Conservation (phyloP, 2,113 vertebrate genomes). For the Lepus americanus region DNA sequence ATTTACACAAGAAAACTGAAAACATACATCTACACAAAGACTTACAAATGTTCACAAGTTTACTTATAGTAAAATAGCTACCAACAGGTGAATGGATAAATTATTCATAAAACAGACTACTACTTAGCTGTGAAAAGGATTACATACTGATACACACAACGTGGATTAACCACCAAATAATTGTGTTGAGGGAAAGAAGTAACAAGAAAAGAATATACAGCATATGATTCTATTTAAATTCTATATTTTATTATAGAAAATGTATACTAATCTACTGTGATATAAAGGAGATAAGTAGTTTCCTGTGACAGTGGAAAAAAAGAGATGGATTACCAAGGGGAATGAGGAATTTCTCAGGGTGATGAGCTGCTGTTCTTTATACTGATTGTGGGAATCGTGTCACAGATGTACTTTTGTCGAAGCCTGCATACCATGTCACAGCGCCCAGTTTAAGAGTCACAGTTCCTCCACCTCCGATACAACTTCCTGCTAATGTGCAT, state of each 20-base stretch:
- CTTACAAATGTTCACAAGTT: neutral
- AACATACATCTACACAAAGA: neutral
- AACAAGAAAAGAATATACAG: neutral
- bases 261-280: neutral
- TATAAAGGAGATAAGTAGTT: neutral
- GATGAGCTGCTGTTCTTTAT: neutral
- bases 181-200: neutral
- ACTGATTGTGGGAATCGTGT: neutral
- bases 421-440: too few relatives aligned
- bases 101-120: neutral
- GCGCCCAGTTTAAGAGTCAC: too few relatives aligned
- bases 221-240: neutral
- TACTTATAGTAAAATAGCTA: neutral
- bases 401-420: neutral
- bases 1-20: conserved; percentile 14
- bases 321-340: neutral
- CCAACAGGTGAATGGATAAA: neutral
- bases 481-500: too few relatives aligned
- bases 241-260: neutral
- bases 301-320: neutral
- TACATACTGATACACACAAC: neutral
- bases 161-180: neutral
- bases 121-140: conserved; percentile 3
- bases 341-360: neutral
- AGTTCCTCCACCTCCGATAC: too few relatives aligned